These are phyloP conservation scores for Vulpes lagopus DNA, from an alignment of 2,113 vertebrate genomes.

Conservation along the genomic window DNA sequence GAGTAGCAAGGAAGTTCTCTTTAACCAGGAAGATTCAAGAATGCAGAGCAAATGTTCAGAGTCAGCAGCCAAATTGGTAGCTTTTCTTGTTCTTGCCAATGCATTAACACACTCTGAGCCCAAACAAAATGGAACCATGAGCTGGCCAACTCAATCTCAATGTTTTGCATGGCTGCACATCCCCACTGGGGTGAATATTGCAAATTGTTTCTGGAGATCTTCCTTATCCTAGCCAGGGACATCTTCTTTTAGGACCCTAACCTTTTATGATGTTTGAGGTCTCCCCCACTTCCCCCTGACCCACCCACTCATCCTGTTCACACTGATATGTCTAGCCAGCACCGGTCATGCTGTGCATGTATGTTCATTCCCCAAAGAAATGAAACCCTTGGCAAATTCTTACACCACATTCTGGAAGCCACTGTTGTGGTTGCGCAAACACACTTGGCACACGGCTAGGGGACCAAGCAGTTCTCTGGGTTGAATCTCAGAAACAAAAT, in stretches of 20 bases:
- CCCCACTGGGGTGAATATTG: background rate
- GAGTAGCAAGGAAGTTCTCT: conserved; percentile 2
- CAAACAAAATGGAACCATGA: conserved; percentile 65
- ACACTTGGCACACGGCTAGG: conserved; percentile 62
- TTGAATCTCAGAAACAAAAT: conserved; percentile 82
- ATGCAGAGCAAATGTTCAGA: conserved; percentile 54
- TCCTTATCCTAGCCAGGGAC: background rate
- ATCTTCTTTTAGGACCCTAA: background rate
- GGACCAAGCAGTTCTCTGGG: conserved; percentile 81
- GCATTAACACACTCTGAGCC: conserved; percentile 43
- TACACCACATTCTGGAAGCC: conserved; percentile 60
- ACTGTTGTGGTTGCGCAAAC: conserved; percentile 75
- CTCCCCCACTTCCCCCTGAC: fast-evolving
- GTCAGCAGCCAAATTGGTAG: conserved; percentile 72
- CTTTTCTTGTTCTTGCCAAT: conserved; percentile 11
- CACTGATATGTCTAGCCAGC: background rate
- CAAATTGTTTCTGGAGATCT: background rate
- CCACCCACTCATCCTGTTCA: background rate
- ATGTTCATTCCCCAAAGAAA: conserved; percentile 1
- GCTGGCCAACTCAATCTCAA: background rate
- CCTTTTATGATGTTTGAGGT: background rate
- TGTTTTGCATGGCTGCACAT: background rate
- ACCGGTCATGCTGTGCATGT: background rate
- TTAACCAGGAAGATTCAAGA: conserved; percentile 38
- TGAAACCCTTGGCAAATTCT: conserved; percentile 54